These are phyloP conservation scores for Pachymerium ferrugineum DNA, from an alignment of 2,888 invertebrate species.

Conservation along the genomic window DNA sequence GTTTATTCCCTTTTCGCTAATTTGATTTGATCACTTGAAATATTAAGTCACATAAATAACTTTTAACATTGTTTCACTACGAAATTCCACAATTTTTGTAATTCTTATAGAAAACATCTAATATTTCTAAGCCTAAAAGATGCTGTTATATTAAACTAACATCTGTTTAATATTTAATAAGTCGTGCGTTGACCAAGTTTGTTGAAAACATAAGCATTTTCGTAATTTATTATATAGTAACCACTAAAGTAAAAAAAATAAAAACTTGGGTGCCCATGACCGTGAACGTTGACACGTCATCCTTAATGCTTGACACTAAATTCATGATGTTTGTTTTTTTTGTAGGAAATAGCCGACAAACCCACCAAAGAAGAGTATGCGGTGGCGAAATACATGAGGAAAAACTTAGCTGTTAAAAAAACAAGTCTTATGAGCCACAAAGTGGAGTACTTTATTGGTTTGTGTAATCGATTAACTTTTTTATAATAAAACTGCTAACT, in stretches of 20 bases:
- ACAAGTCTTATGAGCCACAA: constrained; percentile 94
- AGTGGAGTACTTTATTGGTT: constrained; percentile 93
- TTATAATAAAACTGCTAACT: neutral
- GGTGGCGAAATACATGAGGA: constrained; percentile 89
- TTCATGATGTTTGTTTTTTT: neutral
- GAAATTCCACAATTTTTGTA: too few relatives aligned
- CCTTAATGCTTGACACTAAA: neutral
- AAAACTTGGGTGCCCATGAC: too few relatives aligned
- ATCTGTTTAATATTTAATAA: too few relatives aligned
- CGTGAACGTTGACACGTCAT: constrained; percentile 29
- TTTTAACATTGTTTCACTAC: too few relatives aligned
- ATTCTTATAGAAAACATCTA: too few relatives aligned
- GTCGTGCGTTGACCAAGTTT: too few relatives aligned
- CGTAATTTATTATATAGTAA: too few relatives aligned
- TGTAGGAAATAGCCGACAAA: constrained; percentile 35
- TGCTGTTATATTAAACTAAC: too few relatives aligned
- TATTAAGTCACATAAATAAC: neutral
- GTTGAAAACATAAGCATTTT: too few relatives aligned
- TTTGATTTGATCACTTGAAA: neutral
- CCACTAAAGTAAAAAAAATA: too few relatives aligned
- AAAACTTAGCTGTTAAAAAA: constrained; percentile 88
- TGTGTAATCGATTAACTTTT: neutral
- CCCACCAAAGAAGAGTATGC: constrained; percentile 78
- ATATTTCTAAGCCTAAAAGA: too few relatives aligned
- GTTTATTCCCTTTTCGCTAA: neutral